These are phyloP conservation scores for Chelon labrosus DNA, from an alignment of 2,797 vertebrate species.

Conservation along the genomic window DNA sequence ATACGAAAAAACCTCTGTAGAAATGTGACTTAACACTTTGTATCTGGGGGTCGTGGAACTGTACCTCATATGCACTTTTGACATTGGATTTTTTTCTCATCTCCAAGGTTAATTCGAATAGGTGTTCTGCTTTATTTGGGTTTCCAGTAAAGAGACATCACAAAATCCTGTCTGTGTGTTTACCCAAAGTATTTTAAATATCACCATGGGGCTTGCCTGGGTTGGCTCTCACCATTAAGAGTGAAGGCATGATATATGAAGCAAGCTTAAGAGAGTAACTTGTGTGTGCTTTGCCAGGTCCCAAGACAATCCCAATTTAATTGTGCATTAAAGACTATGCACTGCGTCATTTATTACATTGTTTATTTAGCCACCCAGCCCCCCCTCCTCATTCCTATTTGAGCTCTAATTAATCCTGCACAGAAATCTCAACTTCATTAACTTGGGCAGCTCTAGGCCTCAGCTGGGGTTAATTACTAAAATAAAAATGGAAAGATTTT, in stretches of 20 bases:
- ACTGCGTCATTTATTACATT: slow-evolving; percentile 91
- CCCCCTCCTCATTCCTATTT: slow-evolving; percentile 79
- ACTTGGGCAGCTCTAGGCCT: slow-evolving; percentile 85
- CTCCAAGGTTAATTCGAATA: slow-evolving; percentile 34
- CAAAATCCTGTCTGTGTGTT: slow-evolving; percentile 67
- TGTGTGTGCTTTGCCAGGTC: slow-evolving; percentile 87
- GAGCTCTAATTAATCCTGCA: slow-evolving; percentile 91
- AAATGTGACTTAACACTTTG: slow-evolving; percentile 5
- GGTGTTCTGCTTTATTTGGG: slow-evolving; percentile 58
- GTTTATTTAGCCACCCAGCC: slow-evolving; percentile 86
- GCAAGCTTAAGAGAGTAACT: slow-evolving; percentile 84
- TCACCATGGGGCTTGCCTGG: slow-evolving; percentile 74
- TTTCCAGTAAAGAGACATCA: slow-evolving; percentile 62
- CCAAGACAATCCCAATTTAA: slow-evolving; percentile 90
- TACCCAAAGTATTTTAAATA: slow-evolving; percentile 76
- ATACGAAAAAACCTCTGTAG: neutral
- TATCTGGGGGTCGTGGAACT: slow-evolving; percentile 3
- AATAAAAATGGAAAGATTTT: slow-evolving; percentile 80
- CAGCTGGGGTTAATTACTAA: slow-evolving; percentile 90
- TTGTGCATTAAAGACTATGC: slow-evolving; percentile 92
- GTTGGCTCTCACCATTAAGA: slow-evolving; percentile 86
- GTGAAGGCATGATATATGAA: slow-evolving; percentile 89
- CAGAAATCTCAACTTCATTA: slow-evolving; percentile 90
- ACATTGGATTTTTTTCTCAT: slow-evolving; percentile 34
- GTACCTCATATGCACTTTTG: slow-evolving; percentile 19